Evolutionary conservation across 92 coral and sea anemone genomes (phyloP).

Genomic region (Galaxea fascicularis): DNA sequence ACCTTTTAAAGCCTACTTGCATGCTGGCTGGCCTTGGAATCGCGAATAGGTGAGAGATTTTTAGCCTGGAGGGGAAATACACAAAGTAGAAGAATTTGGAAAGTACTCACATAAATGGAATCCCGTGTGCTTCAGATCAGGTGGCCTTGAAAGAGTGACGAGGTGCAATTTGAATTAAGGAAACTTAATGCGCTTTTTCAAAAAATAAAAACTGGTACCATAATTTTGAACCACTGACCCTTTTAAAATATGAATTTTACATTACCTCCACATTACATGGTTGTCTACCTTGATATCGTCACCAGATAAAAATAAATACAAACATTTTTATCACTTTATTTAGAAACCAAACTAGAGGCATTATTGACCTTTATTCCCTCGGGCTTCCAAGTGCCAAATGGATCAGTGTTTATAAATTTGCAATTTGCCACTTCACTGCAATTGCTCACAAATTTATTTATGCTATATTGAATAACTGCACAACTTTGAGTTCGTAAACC

Average conservation of each 20-base stretch:
- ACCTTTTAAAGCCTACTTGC: conserved; percentile 4
- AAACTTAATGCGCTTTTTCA: conserved; percentile 4
- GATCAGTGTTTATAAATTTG: background rate
- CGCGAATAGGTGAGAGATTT: conserved; percentile 5
- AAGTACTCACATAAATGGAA: conserved; percentile 18
- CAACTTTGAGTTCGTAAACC: background rate
- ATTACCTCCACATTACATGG: conserved; percentile 1
- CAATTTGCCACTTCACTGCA: background rate
- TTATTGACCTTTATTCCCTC: background rate
- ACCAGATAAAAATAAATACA: conserved; percentile 10
- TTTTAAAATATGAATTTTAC: conserved; percentile 18
- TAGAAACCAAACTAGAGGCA: conserved; percentile 19
- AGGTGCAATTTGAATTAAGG: background rate
- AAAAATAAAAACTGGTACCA: conserved; percentile 9
- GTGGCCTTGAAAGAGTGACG: conserved; percentile 6
- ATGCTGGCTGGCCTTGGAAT: conserved; percentile 9
- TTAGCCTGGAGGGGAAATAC: conserved; percentile 8
- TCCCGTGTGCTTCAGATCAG: conserved; percentile 17
- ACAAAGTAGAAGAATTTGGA: background rate
- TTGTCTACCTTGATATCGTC: background rate
- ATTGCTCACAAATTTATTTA: conserved; percentile 4
- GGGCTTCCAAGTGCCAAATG: background rate
- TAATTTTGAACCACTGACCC: conserved; percentile 15
- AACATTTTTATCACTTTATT: conserved; percentile 16
- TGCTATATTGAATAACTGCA: background rate